phyloP scores from a whole-genome alignment of 1,140 invertebrate species.

The Venustaconcha ellipsiformis region DNA sequence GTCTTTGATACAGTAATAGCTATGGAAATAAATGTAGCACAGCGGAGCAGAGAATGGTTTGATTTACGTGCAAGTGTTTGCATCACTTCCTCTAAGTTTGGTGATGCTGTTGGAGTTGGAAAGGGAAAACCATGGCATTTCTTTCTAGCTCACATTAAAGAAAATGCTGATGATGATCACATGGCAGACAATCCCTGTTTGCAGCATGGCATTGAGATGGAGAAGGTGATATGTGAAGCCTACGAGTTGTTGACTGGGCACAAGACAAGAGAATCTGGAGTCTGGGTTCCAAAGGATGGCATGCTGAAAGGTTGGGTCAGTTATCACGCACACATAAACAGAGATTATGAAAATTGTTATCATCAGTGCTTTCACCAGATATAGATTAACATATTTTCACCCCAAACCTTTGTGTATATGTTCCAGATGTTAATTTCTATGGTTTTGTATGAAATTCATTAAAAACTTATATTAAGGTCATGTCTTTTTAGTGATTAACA shows the following conservation, averaged over 20 bases:
- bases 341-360: too few species aligned
- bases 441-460: too few species aligned
- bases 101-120: constrained; percentile 47
- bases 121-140: constrained; percentile 46
- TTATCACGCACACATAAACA: too few species aligned
- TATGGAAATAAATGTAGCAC: constrained; percentile 44
- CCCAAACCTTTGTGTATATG: too few species aligned
- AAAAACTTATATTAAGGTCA: too few species aligned
- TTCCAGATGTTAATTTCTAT: too few species aligned
- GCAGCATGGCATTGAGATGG: constrained; percentile 35
- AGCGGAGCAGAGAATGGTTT: constrained; percentile 42
- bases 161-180: constrained; percentile 4
- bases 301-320: not conserved
- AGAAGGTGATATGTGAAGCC: constrained; percentile 37
- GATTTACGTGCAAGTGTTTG: constrained; percentile 27
- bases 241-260: constrained; percentile 21
- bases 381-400: too few species aligned
- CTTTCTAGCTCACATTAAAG: constrained; percentile 6
- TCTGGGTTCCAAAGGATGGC: constrained; percentile 18
- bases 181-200: not conserved
- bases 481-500: too few species aligned
- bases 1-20: too few species aligned
- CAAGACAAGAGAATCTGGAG: constrained; percentile 15
- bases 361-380: too few species aligned
- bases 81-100: constrained; percentile 44